Evolutionary conservation across 2,888 invertebrate species (phyloP).

Genomic region (Drosophila merina): DNA sequence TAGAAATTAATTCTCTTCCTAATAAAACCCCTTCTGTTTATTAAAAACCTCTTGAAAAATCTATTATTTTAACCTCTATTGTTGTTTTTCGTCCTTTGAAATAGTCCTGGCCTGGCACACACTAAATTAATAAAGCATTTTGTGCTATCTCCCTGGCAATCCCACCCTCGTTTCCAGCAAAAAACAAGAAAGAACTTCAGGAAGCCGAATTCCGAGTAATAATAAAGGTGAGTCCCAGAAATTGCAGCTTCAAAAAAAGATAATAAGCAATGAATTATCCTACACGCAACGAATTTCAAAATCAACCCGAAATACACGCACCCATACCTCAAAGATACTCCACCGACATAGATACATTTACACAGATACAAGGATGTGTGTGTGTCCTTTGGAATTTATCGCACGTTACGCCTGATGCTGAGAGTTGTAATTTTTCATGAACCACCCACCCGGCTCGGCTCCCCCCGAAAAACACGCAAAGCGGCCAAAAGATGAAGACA

Average conservation of each 20-base stretch:
- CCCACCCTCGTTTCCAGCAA: conserved; percentile 3
- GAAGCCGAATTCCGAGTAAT: conserved; percentile 35
- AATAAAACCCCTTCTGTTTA: no score
- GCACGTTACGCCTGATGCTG: conserved; percentile 76
- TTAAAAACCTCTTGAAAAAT: background rate
- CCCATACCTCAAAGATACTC: background rate
- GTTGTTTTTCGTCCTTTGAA: conserved; percentile 28
- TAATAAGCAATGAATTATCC: conserved; percentile 80
- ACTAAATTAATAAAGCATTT: conserved; percentile 80
- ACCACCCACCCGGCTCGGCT: conserved; percentile 34
- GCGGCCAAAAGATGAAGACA: conserved; percentile 14
- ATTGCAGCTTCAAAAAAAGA: conserved; percentile 72
- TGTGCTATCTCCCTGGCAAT: conserved; percentile 59
- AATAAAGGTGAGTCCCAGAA: conserved; percentile 50
- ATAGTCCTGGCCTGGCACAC: conserved; percentile 65
- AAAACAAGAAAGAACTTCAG: conserved; percentile 17
- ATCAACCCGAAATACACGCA: conserved; percentile 53
- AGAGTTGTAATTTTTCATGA: conserved; percentile 78
- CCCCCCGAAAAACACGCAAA: conserved; percentile 27
- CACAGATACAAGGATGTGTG: conserved; percentile 8
- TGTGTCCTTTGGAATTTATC: conserved; percentile 63
- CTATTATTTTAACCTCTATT: background rate
- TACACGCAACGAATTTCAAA: conserved; percentile 79
- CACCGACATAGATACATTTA: conserved; percentile 3
- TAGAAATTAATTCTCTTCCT: no score